phyloP scores from a whole-genome alignment of 2,888 invertebrate species.

The Ligdia adustata region DNA sequence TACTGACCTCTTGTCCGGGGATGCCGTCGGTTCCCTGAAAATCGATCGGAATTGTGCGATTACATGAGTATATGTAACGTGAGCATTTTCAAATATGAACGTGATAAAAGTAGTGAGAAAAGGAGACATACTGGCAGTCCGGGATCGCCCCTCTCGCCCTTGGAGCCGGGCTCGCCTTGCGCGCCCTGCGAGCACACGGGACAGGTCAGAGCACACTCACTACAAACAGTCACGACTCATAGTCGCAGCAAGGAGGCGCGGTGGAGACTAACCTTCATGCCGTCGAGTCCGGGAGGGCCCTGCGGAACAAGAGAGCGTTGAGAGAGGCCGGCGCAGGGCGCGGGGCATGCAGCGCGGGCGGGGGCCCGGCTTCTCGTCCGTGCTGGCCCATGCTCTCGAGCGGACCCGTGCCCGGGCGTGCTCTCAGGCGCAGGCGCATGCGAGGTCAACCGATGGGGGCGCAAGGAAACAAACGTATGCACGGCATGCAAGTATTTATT shows the following conservation, averaged over 20 bases:
- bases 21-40: slow-evolving; percentile 97
- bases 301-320: slow-evolving; percentile 84
- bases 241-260: slow-evolving; percentile 1
- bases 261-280: slow-evolving; percentile 93
- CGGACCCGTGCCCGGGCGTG: neutral
- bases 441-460: neutral
- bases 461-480: slow-evolving; percentile 62
- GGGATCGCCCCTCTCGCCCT: slow-evolving; percentile 96
- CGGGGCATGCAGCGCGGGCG: slow-evolving; percentile 16
- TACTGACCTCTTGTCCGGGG: slow-evolving; percentile 93
- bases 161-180: slow-evolving; percentile 95
- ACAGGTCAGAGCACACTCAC: slow-evolving; percentile 19
- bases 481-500: slow-evolving; percentile 79
- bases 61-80: slow-evolving; percentile 2
- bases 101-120: neutral
- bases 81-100: neutral
- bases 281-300: slow-evolving; percentile 97
- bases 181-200: slow-evolving; percentile 90
- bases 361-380: slow-evolving; percentile 3
- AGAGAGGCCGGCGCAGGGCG: slow-evolving; percentile 36
- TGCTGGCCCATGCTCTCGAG: slow-evolving; percentile 86
- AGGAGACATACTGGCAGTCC: slow-evolving; percentile 94
- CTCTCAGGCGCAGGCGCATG: neutral
- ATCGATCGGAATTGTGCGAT: slow-evolving; percentile 22
- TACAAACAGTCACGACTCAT: neutral